A percentile compares a stretch with the other conserved stretches of the same genome.
Evolutionary conservation across 2,797 vertebrate species (phyloP).

Genomic region (Lindbergichthys nudifrons): DNA sequence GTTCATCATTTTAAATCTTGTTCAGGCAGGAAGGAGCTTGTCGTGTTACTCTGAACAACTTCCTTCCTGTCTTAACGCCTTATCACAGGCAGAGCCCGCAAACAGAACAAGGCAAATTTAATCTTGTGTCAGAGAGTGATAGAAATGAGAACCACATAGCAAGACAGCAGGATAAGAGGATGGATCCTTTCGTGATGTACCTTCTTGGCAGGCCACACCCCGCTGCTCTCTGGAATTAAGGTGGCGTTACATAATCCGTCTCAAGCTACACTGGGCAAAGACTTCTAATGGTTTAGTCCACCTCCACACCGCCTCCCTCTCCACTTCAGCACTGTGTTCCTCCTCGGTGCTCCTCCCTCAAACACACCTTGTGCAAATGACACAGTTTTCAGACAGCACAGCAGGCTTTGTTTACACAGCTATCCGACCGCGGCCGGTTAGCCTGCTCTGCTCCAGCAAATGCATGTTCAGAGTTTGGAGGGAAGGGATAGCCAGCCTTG

Average conservation of each 20-base stretch:
- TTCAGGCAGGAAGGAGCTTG: constrained; percentile 70
- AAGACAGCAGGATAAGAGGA: constrained; percentile 36
- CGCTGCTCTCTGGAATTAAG: constrained; percentile 65
- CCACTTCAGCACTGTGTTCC: constrained; percentile 57
- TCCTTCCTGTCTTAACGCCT: constrained; percentile 81
- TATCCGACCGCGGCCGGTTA: constrained; percentile 75
- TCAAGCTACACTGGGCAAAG: constrained; percentile 65
- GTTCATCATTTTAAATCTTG: constrained; percentile 55
- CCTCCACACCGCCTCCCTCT: constrained; percentile 72
- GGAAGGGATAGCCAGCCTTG: constrained; percentile 61
- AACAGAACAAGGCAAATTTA: constrained; percentile 33
- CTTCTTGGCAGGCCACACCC: constrained; percentile 68
- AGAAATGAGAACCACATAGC: constrained; percentile 23
- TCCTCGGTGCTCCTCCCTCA: constrained; percentile 77
- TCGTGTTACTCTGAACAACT: constrained; percentile 74
- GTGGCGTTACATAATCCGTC: constrained; percentile 74
- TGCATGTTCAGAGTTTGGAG: constrained; percentile 65
- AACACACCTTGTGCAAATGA: constrained; percentile 89
- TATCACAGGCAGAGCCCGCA: constrained; percentile 16
- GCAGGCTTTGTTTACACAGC: constrained; percentile 87
- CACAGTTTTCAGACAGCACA: constrained; percentile 75
- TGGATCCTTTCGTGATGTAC: constrained; percentile 45
- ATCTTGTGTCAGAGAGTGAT: constrained; percentile 22
- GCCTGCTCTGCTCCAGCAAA: constrained; percentile 58
- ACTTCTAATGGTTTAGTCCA: constrained; percentile 83